Percentiles rank a stretch among this genome's conserved stretches.
Conservation (phyloP, 1,140 invertebrate species). For the Pogonomyrmex californicus region DNA sequence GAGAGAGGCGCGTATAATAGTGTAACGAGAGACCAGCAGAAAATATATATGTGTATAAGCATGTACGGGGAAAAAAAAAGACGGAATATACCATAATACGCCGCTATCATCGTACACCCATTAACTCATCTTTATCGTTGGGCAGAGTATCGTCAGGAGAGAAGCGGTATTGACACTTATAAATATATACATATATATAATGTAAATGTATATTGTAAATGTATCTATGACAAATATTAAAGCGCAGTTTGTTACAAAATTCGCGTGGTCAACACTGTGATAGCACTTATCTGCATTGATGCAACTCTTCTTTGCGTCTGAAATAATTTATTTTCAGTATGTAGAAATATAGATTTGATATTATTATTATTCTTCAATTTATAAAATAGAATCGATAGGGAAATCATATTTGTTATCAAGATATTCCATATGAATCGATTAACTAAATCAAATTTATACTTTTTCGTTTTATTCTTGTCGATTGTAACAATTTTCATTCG, state of each 20-base stretch:
- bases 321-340: not conserved
- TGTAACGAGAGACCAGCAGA: conserved; percentile 24
- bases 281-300: not conserved
- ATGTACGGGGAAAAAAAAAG: conserved; percentile 64
- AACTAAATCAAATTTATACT: no score
- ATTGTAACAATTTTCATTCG: no score
- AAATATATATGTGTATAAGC: conserved; percentile 40
- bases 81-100: conserved; percentile 78
- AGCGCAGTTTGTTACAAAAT: conserved; percentile 85
- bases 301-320: not conserved
- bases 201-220: conserved; percentile 86
- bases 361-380: no score
- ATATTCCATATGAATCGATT: no score
- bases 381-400: no score
- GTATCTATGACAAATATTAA: conserved; percentile 85
- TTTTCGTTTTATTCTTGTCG: no score
- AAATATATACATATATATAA: conserved; percentile 84
- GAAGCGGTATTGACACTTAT: conserved; percentile 81
- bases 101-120: conserved; percentile 64
- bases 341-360: no score
- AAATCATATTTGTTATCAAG: no score
- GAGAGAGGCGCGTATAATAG: conserved; percentile 26
- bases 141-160: conserved; percentile 72
- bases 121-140: conserved; percentile 73
- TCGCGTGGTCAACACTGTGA: conserved; percentile 1